A percentile compares a stretch with the other conserved stretches of the same genome.
Conservation (phyloP, 2,797 vertebrate genomes). For the Hippocampus kuda region DNA sequence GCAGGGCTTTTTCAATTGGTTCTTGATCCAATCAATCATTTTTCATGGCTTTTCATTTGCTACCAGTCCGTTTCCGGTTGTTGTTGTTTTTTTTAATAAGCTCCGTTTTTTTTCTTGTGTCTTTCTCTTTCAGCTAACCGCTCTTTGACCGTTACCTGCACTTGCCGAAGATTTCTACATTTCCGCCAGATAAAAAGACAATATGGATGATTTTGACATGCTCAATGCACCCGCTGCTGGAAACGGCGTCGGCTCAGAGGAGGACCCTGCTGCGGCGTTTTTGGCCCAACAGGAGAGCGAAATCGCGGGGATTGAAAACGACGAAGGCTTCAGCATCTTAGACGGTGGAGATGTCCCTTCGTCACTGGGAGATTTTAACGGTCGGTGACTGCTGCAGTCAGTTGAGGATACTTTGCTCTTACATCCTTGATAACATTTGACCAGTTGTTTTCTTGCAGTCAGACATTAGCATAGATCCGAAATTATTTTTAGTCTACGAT, state of each 20-base stretch:
- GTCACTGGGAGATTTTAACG: constrained; percentile 55
- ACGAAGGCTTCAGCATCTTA: constrained; percentile 89
- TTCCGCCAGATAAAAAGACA: background rate
- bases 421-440: background rate
- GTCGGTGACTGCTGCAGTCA: constrained; percentile 26
- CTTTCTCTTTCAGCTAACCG: constrained; percentile 36
- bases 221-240: constrained; percentile 66
- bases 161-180: constrained; percentile 15
- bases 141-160: constrained; percentile 30
- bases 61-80: constrained; percentile 32
- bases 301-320: constrained; percentile 91
- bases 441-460: background rate
- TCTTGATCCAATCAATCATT: constrained; percentile 8
- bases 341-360: constrained; percentile 80
- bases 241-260: constrained; percentile 72
- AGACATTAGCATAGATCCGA: background rate
- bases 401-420: background rate
- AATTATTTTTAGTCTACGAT: background rate
- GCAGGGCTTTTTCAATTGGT: constrained; percentile 23
- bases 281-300: constrained; percentile 91
- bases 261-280: constrained; percentile 87
- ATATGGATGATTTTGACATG: constrained; percentile 77
- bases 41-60: constrained; percentile 42
- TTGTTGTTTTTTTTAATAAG: background rate
- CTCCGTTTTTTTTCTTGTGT: background rate